Evolutionary conservation across 2,888 invertebrate genomes (phyloP).

Genomic region (Morpho deidamia): DNA sequence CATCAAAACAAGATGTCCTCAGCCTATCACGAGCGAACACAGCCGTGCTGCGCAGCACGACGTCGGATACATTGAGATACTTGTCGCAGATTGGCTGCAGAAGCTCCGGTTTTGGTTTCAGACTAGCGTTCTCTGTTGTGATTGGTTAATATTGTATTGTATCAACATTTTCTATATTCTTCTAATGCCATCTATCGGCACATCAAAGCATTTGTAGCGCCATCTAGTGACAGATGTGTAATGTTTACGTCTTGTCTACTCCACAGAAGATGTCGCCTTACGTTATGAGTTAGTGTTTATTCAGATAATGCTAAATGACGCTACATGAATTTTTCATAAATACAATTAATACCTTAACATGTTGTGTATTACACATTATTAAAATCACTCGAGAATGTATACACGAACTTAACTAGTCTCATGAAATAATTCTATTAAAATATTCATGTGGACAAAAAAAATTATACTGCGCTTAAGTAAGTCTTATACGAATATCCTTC

Average conservation of each 20-base stretch:
- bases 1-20: constrained; percentile 66
- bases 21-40: constrained; percentile 66
- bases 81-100: constrained; percentile 6
- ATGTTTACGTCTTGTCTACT: background rate
- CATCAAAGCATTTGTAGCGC: background rate
- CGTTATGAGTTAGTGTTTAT: too few species aligned
- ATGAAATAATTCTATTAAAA: too few species aligned
- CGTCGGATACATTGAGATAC: constrained; percentile 45
- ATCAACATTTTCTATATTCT: background rate
- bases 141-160: constrained; percentile 40
- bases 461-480: too few species aligned
- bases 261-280: constrained; percentile 7
- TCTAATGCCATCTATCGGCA: constrained; percentile 5
- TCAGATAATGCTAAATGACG: too few species aligned
- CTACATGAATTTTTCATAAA: too few species aligned
- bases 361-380: too few species aligned
- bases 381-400: too few species aligned
- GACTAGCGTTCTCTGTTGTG: constrained; percentile 21
- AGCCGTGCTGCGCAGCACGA: constrained; percentile 63
- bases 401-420: too few species aligned
- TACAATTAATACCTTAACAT: too few species aligned
- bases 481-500: too few species aligned
- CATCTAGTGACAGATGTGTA: constrained; percentile 4
- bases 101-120: constrained; percentile 17
- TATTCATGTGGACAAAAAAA: too few species aligned